Evolutionary conservation across 1,140 invertebrate genomes (phyloP).

Genomic region (Diploscapter pachys): DNA sequence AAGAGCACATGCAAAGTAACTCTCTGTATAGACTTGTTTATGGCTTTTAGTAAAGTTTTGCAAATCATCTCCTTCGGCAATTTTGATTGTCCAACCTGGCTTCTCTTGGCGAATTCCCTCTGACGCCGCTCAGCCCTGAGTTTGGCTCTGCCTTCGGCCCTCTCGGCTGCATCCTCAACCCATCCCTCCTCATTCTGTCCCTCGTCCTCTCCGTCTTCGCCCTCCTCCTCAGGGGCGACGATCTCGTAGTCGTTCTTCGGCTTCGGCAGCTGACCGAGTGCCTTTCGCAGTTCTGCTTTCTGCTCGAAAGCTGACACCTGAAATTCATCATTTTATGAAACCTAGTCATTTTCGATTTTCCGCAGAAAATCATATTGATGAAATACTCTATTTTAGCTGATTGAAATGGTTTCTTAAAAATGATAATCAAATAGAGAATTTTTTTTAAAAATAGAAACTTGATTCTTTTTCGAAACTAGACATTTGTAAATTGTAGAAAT

Average conservation of each 20-base stretch:
- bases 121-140: conserved; percentile 58
- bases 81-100: conserved; percentile 7
- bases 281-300: conserved; percentile 68
- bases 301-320: conserved; percentile 12
- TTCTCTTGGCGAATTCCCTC: conserved; percentile 66
- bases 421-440: too few relatives aligned
- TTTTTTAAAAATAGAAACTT: too few relatives aligned
- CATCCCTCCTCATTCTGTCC: conserved; percentile 60
- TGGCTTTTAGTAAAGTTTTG: too few relatives aligned
- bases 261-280: conserved; percentile 75
- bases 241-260: conserved; percentile 98
- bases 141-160: conserved; percentile 40
- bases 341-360: too few relatives aligned
- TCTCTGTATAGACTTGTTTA: too few relatives aligned
- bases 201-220: conserved; percentile 59
- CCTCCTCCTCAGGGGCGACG: conserved; percentile 83
- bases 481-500: too few relatives aligned
- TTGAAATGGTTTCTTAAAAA: too few relatives aligned
- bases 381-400: too few relatives aligned
- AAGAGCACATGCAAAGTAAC: too few relatives aligned
- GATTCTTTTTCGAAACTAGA: too few relatives aligned
- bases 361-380: too few relatives aligned
- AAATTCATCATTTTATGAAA: not conserved
- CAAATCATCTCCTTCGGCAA: too few relatives aligned
- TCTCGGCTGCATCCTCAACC: conserved; percentile 51